Evolutionary conservation across 2,113 vertebrate species (phyloP), one percentile per base, ranked within the genome.

Genomic region (Tringa solitaria): DNA sequence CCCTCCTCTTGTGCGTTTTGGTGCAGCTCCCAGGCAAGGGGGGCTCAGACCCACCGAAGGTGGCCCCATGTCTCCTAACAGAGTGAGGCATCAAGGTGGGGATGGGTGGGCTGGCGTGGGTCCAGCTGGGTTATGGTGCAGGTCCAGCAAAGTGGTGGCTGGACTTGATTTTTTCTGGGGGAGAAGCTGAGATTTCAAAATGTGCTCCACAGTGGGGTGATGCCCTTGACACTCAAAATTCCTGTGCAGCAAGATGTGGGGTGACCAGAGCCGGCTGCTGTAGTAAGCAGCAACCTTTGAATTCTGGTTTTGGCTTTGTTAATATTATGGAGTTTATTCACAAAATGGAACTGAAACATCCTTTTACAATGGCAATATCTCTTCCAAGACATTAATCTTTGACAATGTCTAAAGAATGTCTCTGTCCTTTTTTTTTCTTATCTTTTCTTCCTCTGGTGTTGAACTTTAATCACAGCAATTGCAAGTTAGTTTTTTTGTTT

Each of bases 21-120:
- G 21, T 0, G 0, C 57, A 43, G 43, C 33, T 65, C 35, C 35
- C 23, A 12, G 30, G n/a, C 0, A 0, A 39, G 13, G 1, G 6
- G 33, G 21, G 30, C 56, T 93, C 4, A 3, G 46, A 19, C 27
- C 21, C 3, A 18, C 17, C 1, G 3, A 17, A 2, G 14, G 20
- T 27, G 15, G 26, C 10, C 48, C 7, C 26, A 3, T 4, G 6
- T 20, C 41, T 61, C 45, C 27, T 28, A 18, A 26, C 0, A 0
- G 64, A 60, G 59, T 0, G 13, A 46, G n/a, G 10, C 16, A 13
- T 24, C 53, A 4, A 2, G 30, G 3, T 35, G 43, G 59, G 46
- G 20, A 21, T 11, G 54, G 53, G 43, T 51, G 45, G 21, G 8
- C 37, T 3, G 2, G 6, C 3, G 2, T 2, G 8, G 32, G 28